Base-by-base conservation (phyloP, 2,113 vertebrate genomes). In the Chloropsis cyanopogon region DNA sequence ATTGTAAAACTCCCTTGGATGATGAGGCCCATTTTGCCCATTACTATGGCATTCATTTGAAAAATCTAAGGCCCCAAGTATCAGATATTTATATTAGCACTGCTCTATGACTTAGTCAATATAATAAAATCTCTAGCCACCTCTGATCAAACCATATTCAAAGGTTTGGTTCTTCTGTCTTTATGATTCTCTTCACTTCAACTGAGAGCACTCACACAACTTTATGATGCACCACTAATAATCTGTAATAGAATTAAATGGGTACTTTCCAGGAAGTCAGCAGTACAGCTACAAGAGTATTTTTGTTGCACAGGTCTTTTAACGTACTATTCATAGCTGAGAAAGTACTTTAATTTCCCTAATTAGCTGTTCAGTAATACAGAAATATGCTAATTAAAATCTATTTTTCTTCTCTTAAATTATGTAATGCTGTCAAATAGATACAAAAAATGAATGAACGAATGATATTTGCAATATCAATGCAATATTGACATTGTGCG, bases 261-360 rank as follows among this genome's bases (percentile, higher is more conserved):
- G 15, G n/a, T 78, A 47, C 31, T 83, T 95, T 76, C 69, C 81
- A 86, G 72, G 83, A 96, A 93, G 41, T 47, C 78, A 81, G 64
- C 75, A 75, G 31, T 60, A 86, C 42, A 65, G 49, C 80, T 92
- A 90, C 41, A 64, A 12, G 61, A 63, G 25, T 60, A 83, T 86
- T 93, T 93, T 68, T 78, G 64, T 78, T 60, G 41, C 65, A 71
- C 46, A 69, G 46, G 75, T 91, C 77, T 94, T 87, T 79, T 39
- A 80, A 77, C 5, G 5, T 89, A 37, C 56, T 88, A 80, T 84
- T 86, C 37, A 79, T 71, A 95, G 81, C 69, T 76, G 65, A 87
- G 64, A 86, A 89, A 79, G 41, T 68, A 79, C 70, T 93, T 89
- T n/a, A 76, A 82, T 95, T 95, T 92, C 70, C n/a, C 57, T 82